Percentiles rank a stretch among this genome's conserved stretches.
phyloP scores from a whole-genome alignment of 2,113 vertebrate species.

The cat (Felis catus) region DNA sequence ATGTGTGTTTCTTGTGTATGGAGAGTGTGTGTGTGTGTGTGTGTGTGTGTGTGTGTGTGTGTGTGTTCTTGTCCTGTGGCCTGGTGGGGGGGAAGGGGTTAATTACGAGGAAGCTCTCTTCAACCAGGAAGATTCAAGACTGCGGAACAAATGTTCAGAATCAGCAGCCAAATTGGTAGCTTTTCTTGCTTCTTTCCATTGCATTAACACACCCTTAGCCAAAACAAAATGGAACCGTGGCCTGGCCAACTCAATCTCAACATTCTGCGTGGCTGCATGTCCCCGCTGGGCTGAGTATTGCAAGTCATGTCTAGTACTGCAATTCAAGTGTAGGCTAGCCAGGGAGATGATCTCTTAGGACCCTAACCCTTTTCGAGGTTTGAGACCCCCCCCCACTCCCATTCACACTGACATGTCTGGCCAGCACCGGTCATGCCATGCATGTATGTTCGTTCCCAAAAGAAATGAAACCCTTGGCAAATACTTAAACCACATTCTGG shows the following conservation, averaged over 20 bases:
- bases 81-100: neutral
- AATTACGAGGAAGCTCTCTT: neutral
- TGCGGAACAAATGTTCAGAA: conserved; percentile 41
- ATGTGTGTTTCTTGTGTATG: neutral
- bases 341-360: neutral
- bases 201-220: conserved; percentile 30
- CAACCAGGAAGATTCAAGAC: conserved; percentile 24
- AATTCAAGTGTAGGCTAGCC: too few species aligned
- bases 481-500: conserved; percentile 31
- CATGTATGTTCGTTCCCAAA: neutral
- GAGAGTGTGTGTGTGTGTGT: neutral
- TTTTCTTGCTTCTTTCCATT: neutral
- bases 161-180: conserved; percentile 66
- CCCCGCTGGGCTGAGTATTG: neutral
- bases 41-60: neutral
- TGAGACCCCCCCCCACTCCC: neutral
- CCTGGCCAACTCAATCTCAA: neutral
- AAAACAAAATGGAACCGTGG: conserved; percentile 57
- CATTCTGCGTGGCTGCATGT: neutral
- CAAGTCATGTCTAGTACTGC: neutral
- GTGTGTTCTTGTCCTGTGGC: neutral
- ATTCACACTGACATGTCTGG: neutral
- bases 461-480: conserved; percentile 54
- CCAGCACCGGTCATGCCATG: neutral
- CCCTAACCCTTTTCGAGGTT: neutral